A percentile compares a stretch with the other conserved stretches of the same genome.
phyloP scores from a whole-genome alignment of 1,140 invertebrate genomes.

The Drosophila pachea region DNA sequence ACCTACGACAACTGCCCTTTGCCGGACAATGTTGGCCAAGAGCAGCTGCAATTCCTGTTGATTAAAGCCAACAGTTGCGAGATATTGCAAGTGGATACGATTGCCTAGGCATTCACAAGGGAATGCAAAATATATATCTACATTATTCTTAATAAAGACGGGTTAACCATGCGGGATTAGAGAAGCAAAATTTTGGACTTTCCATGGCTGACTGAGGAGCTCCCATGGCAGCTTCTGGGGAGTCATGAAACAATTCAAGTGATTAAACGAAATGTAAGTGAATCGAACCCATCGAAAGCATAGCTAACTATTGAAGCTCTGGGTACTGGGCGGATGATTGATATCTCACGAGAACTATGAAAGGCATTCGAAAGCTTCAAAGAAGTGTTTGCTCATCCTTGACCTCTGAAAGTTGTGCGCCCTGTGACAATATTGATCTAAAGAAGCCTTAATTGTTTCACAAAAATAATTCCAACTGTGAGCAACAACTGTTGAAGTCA shows the following conservation, averaged over 20 bases:
- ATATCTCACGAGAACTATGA: constrained; percentile 37
- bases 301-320: neutral
- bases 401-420: constrained; percentile 4
- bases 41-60: constrained; percentile 25
- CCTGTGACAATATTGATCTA: constrained; percentile 12
- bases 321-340: constrained; percentile 22
- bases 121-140: neutral
- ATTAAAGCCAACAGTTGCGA: constrained; percentile 26
- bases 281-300: too few species aligned
- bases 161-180: too few species aligned
- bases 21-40: constrained; percentile 23
- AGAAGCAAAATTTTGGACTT: too few species aligned
- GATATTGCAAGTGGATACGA: neutral
- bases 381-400: neutral
- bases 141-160: neutral
- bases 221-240: too few species aligned
- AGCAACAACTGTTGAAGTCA: neutral
- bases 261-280: too few species aligned
- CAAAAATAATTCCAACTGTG: constrained; percentile 6
- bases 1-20: constrained; percentile 9
- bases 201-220: too few species aligned
- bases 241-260: too few species aligned
- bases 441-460: neutral
- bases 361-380: constrained; percentile 15
- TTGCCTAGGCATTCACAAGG: neutral